Conservation (phyloP, 2,797 vertebrate species). For the Cuculus canorus region DNA sequence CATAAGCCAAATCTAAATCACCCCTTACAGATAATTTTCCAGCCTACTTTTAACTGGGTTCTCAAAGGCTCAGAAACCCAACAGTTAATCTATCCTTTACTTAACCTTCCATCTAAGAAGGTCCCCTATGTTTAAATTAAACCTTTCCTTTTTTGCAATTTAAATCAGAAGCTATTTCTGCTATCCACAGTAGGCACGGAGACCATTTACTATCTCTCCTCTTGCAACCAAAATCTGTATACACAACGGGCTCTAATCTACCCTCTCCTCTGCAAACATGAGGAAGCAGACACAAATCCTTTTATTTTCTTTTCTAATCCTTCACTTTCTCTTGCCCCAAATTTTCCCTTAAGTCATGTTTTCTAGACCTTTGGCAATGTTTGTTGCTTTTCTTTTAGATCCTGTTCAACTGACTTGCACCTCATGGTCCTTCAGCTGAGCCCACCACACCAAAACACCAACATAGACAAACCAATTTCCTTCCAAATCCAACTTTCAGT, state of each 20-base stretch:
- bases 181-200: not conserved
- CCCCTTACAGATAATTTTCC: not conserved
- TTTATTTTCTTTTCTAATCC: not conserved
- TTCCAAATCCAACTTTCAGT: not conserved
- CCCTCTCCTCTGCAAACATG: not conserved
- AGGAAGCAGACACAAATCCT: not conserved
- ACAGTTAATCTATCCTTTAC: not conserved
- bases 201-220: not conserved
- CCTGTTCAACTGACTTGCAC: not conserved
- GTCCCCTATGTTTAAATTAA: not conserved
- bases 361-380: not conserved
- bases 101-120: constrained; percentile 37
- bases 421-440: not conserved
- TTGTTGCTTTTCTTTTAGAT: not conserved
- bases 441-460: not conserved
- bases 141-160: not conserved
- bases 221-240: not conserved
- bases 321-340: not conserved
- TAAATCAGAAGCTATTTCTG: constrained; percentile 25
- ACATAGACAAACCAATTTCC: not conserved
- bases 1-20: not conserved
- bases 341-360: not conserved
- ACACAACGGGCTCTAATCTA: not conserved
- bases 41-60: constrained; percentile 2
- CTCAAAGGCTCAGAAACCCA: not conserved